phyloP scores from a whole-genome alignment of 1,140 invertebrate species.

The Eciton burchellii region DNA sequence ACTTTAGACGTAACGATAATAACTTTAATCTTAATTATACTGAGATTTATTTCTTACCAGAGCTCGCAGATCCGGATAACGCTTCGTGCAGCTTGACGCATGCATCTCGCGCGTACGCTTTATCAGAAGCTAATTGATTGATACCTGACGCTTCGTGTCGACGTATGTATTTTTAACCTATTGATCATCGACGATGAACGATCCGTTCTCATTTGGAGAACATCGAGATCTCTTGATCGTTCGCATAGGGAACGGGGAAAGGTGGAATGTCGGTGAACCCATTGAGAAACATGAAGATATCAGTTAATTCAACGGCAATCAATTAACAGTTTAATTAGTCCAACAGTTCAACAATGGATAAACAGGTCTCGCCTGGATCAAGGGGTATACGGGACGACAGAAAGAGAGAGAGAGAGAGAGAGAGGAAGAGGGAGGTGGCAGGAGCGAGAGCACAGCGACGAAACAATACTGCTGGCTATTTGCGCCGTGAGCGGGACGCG shows the following conservation, averaged over 20 bases:
- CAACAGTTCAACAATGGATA: constrained; percentile 65
- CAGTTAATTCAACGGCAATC: constrained; percentile 63
- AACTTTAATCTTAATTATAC: background rate
- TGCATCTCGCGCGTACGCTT: background rate
- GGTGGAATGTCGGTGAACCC: constrained; percentile 35
- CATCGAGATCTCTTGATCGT: background rate
- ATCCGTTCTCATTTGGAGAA: constrained; percentile 9
- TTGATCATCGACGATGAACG: background rate
- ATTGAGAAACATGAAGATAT: constrained; percentile 62
- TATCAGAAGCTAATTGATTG: background rate
- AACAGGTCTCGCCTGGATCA: constrained; percentile 10
- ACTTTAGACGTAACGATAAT: no score
- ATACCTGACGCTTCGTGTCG: constrained; percentile 6
- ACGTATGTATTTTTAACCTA: constrained; percentile 7
- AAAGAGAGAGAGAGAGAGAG: no score
- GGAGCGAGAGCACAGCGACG: constrained; percentile 2
- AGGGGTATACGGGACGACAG: background rate
- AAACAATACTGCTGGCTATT: constrained; percentile 56
- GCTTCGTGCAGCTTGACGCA: background rate
- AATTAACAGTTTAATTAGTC: constrained; percentile 61
- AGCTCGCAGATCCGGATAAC: background rate
- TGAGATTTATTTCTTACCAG: background rate
- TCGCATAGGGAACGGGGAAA: background rate
- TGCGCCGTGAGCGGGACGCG: constrained; percentile 51
- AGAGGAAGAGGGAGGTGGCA: no score